A percentile compares a stretch with the other conserved stretches of the same genome.
phyloP scores from a whole-genome alignment of 2,797 vertebrate genomes.

The Oryzias dopingdopingensis region DNA sequence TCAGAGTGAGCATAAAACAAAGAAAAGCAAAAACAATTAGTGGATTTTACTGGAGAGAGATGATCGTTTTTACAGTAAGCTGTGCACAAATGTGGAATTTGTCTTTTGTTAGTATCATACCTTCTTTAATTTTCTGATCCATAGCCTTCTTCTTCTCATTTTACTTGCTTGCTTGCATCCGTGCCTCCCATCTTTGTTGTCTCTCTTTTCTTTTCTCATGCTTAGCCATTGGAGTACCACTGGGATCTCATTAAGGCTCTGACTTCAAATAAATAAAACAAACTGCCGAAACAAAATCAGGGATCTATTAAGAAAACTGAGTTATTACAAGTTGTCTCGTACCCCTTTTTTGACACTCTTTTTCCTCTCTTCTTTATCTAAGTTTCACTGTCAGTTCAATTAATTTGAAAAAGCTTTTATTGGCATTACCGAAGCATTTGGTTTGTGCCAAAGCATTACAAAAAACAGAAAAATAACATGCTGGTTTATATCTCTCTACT shows the following conservation, averaged over 20 bases:
- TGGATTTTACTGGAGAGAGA: slow-evolving; percentile 34
- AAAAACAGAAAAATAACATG: slow-evolving; percentile 55
- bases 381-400: slow-evolving; percentile 74
- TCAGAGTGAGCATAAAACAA: slow-evolving; percentile 31
- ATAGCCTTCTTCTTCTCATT: slow-evolving; percentile 18
- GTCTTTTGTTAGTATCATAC: slow-evolving; percentile 29
- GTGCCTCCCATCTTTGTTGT: slow-evolving; percentile 23
- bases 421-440: slow-evolving; percentile 71
- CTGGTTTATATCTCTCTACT: slow-evolving; percentile 64
- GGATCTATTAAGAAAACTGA: slow-evolving; percentile 54
- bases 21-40: slow-evolving; percentile 25
- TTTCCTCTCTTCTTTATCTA: slow-evolving; percentile 51
- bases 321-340: slow-evolving; percentile 69
- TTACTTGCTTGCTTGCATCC: slow-evolving; percentile 36
- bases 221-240: slow-evolving; percentile 68
- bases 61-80: slow-evolving; percentile 28
- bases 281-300: slow-evolving; percentile 75
- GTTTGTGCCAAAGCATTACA: slow-evolving; percentile 63
- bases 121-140: slow-evolving; percentile 33
- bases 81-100: slow-evolving; percentile 24
- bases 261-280: slow-evolving; percentile 84
- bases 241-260: slow-evolving; percentile 83
- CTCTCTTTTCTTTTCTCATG: slow-evolving; percentile 43
- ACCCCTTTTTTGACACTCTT: slow-evolving; percentile 58
- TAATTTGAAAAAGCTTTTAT: slow-evolving; percentile 77